phyloP scores from a whole-genome alignment of 2,888 invertebrate genomes.

The Marasmarcha lunaedactyla region DNA sequence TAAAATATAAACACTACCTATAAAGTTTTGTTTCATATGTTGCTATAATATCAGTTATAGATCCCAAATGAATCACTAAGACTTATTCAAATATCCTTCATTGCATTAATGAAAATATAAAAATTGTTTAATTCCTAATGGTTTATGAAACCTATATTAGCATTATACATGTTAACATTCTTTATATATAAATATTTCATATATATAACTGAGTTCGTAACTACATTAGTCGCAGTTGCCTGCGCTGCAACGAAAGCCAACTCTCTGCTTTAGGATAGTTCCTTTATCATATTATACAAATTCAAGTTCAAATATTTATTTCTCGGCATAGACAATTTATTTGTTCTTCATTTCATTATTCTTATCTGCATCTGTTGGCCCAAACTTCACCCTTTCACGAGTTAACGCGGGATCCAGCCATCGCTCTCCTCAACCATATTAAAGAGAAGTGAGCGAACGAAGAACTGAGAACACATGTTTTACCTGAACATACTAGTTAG shows the following conservation, averaged over 20 bases:
- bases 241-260: conserved; percentile 12
- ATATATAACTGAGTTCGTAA: conserved; percentile 39
- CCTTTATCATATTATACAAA: too few relatives aligned
- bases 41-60: conserved; percentile 35
- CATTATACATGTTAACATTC: conserved; percentile 61
- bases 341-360: too few relatives aligned
- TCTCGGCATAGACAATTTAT: too few relatives aligned
- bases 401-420: too few relatives aligned
- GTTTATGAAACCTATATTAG: conserved; percentile 66
- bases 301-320: too few relatives aligned
- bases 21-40: conserved; percentile 41
- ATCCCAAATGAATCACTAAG: conserved; percentile 36
- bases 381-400: too few relatives aligned
- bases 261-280: too few relatives aligned
- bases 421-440: too few relatives aligned
- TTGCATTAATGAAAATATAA: conserved; percentile 66
- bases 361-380: too few relatives aligned
- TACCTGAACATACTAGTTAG: too few relatives aligned
- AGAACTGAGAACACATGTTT: too few relatives aligned
- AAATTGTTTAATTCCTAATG: conserved; percentile 58
- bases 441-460: too few relatives aligned
- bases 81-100: conserved; percentile 56
- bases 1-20: conserved; percentile 50
- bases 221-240: conserved; percentile 28
- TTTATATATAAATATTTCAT: conserved; percentile 40